These are phyloP conservation scores for Macrostomum cliftonense DNA, from an alignment of 2,888 invertebrate species.

Conservation along the genomic window DNA sequence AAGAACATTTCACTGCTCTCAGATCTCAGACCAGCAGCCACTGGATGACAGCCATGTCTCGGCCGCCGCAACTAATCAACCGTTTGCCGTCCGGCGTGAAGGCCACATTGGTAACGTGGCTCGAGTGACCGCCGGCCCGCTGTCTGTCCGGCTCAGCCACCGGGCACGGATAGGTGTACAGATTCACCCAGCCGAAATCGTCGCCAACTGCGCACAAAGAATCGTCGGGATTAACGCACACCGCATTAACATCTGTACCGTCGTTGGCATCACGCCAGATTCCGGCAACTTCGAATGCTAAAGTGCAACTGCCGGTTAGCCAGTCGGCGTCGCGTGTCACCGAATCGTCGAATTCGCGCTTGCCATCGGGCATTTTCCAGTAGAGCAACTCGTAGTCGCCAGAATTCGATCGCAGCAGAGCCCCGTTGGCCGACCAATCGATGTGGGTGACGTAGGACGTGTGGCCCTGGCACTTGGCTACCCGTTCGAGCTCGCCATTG, in stretches of 20 bases:
- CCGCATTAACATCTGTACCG: slow-evolving; percentile 66
- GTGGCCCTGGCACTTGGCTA: slow-evolving; percentile 65
- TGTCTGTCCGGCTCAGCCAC: slow-evolving; percentile 55
- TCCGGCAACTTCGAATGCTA: slow-evolving; percentile 49
- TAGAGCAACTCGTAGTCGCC: slow-evolving; percentile 69
- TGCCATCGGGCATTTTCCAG: slow-evolving; percentile 43
- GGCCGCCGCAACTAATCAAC: slow-evolving; percentile 61
- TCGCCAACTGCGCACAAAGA: slow-evolving; percentile 61
- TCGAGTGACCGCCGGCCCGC: slow-evolving; percentile 64
- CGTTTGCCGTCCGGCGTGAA: slow-evolving; percentile 66
- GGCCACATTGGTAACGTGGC: slow-evolving; percentile 64
- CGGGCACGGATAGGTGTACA: slow-evolving; percentile 57
- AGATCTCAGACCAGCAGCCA: slow-evolving; percentile 46
- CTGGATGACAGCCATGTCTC: slow-evolving; percentile 68
- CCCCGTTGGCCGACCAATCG: slow-evolving; percentile 68
- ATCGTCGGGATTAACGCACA: slow-evolving; percentile 46
- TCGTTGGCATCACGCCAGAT: slow-evolving; percentile 77
- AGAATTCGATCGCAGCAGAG: slow-evolving; percentile 63
- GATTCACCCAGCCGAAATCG: slow-evolving; percentile 71
- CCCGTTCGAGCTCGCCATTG: slow-evolving; percentile 55
- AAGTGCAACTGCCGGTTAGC: slow-evolving; percentile 58
- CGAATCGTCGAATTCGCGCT: neutral
- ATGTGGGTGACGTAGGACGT: slow-evolving; percentile 69
- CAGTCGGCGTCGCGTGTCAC: slow-evolving; percentile 54
- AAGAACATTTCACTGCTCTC: too few species aligned